Evolutionary conservation across 2,888 invertebrate species (phyloP).

Genomic region (Unio delphinus): DNA sequence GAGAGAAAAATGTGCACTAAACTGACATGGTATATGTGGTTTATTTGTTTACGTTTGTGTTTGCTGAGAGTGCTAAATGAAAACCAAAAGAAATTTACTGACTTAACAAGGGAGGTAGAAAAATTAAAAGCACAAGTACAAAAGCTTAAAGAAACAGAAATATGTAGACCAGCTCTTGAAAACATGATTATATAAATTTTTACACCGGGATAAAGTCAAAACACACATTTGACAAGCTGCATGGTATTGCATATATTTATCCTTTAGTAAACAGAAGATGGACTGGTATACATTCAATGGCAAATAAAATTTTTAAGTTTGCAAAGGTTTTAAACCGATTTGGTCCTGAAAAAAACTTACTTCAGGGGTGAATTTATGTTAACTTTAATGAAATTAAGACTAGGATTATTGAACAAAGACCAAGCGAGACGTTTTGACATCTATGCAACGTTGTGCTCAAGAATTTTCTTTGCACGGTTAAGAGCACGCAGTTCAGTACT

Average conservation of each 20-base stretch:
- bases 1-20: no score
- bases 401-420: slow-evolving; percentile 21
- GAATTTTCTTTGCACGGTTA: slow-evolving; percentile 22
- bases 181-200: slow-evolving; percentile 18
- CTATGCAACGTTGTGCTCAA: slow-evolving; percentile 16
- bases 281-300: neutral
- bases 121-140: neutral
- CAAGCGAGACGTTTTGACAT: slow-evolving; percentile 23
- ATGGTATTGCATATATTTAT: slow-evolving; percentile 2
- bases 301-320: slow-evolving; percentile 11
- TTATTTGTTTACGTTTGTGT: no score
- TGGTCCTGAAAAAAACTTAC: slow-evolving; percentile 21
- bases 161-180: slow-evolving; percentile 16
- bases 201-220: slow-evolving; percentile 17
- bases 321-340: slow-evolving; percentile 1
- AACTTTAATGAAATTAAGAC: slow-evolving; percentile 22
- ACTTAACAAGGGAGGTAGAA: neutral
- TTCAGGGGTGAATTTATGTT: slow-evolving; percentile 23
- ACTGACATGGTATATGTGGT: no score
- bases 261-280: slow-evolving; percentile 18
- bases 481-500: slow-evolving; percentile 12
- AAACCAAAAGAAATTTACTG: neutral
- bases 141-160: slow-evolving; percentile 1
- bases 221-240: slow-evolving; percentile 18
- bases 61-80: no score